Percentiles rank a stretch among this genome's conserved stretches.
Conservation (phyloP, 2,888 invertebrate genomes). For the Apamea crenata region DNA sequence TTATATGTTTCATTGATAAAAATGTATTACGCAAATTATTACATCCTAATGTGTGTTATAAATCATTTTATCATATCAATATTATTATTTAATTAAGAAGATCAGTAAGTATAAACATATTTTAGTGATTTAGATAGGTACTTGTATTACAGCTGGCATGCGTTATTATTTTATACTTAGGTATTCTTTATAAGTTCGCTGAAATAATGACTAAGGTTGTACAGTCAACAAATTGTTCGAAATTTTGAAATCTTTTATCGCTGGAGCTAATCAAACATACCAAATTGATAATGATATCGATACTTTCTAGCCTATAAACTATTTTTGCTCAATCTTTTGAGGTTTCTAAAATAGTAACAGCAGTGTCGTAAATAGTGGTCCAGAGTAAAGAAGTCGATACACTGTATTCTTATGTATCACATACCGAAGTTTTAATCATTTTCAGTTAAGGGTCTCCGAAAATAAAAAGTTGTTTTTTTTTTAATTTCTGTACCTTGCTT, state of each 20-base stretch:
- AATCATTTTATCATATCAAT: slow-evolving; percentile 5
- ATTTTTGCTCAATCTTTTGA: not conserved
- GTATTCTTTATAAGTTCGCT: slow-evolving; percentile 31
- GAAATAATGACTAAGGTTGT: slow-evolving; percentile 44
- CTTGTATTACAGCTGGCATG: not conserved
- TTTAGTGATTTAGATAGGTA: not conserved
- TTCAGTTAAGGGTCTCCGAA: too few relatives aligned
- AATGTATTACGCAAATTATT: slow-evolving; percentile 13
- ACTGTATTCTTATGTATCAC: too few relatives aligned
- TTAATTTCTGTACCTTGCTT: too few relatives aligned
- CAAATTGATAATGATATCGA: slow-evolving; percentile 27
- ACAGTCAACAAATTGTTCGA: slow-evolving; percentile 24
- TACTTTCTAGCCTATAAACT: not conserved
- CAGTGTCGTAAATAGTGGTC: too few relatives aligned
- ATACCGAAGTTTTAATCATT: too few relatives aligned
- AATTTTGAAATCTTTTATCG: slow-evolving; percentile 37
- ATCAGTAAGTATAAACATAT: not conserved
- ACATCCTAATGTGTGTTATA: slow-evolving; percentile 1
- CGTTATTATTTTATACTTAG: not conserved
- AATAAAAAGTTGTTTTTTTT: too few relatives aligned
- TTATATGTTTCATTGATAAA: slow-evolving; percentile 30
- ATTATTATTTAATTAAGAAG: slow-evolving; percentile 9
- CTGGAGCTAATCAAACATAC: slow-evolving; percentile 34
- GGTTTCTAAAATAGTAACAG: not conserved
- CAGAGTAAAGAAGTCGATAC: too few relatives aligned